phyloP scores from a whole-genome alignment of 2,888 invertebrate species.

The Cephus nigrinus region DNA sequence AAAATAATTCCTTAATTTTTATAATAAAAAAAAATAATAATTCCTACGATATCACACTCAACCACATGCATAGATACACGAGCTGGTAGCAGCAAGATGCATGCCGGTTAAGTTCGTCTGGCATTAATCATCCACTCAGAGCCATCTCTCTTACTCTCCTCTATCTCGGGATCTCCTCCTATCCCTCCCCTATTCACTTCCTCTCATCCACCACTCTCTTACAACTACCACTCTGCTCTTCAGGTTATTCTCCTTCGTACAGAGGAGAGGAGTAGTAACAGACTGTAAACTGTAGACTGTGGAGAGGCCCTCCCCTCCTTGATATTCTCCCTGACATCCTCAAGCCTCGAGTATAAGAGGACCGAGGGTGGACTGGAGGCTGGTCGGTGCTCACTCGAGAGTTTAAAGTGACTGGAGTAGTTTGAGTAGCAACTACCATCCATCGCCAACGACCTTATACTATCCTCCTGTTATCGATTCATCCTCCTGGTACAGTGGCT shows the following conservation, averaged over 20 bases:
- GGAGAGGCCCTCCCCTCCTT: background rate
- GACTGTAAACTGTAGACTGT: background rate
- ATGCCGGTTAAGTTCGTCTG: conserved; percentile 35
- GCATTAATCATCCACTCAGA: conserved; percentile 43
- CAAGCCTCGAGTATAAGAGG: background rate
- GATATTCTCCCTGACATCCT: background rate
- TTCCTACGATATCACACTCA: background rate
- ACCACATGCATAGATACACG: background rate
- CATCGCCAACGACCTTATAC: conserved; percentile 27
- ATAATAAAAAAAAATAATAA: background rate
- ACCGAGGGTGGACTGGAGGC: background rate
- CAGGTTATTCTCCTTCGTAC: background rate
- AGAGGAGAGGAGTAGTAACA: background rate
- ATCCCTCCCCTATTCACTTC: conserved; percentile 4
- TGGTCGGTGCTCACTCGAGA: conserved; percentile 3
- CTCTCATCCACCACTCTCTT: background rate
- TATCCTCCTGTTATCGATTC: conserved; percentile 16
- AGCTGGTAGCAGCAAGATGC: conserved; percentile 5
- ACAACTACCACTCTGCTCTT: background rate
- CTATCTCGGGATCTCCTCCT: background rate
- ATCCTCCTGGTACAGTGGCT: background rate
- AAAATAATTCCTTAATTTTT: background rate
- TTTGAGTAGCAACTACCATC: conserved; percentile 37
- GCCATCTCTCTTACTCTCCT: conserved; percentile 7
- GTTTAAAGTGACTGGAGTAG: conserved; percentile 37